Base-by-base conservation (phyloP, 2,113 vertebrate genomes). In the Alligator mississippiensis region DNA sequence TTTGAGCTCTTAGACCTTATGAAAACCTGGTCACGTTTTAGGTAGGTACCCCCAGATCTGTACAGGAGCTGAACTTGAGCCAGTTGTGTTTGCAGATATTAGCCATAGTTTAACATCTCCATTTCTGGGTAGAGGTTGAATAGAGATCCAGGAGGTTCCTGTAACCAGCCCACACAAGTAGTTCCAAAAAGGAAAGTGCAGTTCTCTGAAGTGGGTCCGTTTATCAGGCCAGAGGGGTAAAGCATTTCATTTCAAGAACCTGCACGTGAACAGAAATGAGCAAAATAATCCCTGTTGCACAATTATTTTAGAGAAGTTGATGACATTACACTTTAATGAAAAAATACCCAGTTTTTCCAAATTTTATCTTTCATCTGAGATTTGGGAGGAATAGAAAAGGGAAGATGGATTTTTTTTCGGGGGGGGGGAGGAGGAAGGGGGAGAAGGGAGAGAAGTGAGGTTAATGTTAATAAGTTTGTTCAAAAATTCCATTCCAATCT, bases 221-320 rank as follows among this genome's bases (percentile, higher is more conserved):
- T 94, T 95, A 83, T 58, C 94, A 95, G 87, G 84, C 84, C 93
- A 88, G 11, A 93, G 93, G 92, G 89, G 94, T 95, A 90, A 80
- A 94, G 70, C 14, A 75, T 80, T 95, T 95, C 94, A 93, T 95
- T 95, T 95, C 93, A 90, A 96, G 94, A 89, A 83, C n/a, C 57
- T 85, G 2, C 77, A 79, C 16, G 4, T 80, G 13, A 38, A 93
- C 2, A 55, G 61, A 84, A 88, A 75, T 85, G 93, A 77, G 57
- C 75, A 34, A 77, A 80, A 88, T 85, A 63, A 60, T 93, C 80
- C 85, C 90, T 75, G 87, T 70, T 70, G 57, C 75, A 92, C 68
- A 64, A 82, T 75, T 62, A 18, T 77, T 87, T 90, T 90, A 80
- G 59, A 72, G 82, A 13, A 16, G 54, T 47, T 81, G 82, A 59